phyloP scores from a whole-genome alignment of 2,113 vertebrate species.

The Oxygymnocypris stewartii region DNA sequence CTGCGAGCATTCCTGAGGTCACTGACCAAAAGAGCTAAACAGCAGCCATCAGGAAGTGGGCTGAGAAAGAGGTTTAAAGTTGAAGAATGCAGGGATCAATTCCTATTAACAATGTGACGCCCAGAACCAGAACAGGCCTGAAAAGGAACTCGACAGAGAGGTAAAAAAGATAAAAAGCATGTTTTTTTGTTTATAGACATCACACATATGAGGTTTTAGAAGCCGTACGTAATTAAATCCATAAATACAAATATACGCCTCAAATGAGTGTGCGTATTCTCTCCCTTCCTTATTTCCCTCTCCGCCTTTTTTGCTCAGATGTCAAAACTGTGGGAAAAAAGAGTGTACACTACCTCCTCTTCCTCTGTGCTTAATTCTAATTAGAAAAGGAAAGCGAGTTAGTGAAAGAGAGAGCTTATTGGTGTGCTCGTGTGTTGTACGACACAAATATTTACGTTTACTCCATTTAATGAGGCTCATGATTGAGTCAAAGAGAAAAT shows the following conservation, averaged over 20 bases:
- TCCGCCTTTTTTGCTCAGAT: background rate
- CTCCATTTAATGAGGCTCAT: conserved; percentile 37
- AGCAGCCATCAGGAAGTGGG: conserved; percentile 81
- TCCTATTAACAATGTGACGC: conserved; percentile 71
- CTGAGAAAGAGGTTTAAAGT: conserved; percentile 81
- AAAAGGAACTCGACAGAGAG: conserved; percentile 53
- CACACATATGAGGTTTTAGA: conserved; percentile 27
- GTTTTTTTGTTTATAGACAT: background rate
- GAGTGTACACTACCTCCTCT: conserved; percentile 49
- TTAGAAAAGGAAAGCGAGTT: conserved; percentile 60
- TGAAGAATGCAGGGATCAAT: conserved; percentile 74
- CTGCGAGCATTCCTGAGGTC: conserved; percentile 52
- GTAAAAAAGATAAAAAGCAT: conserved; percentile 25
- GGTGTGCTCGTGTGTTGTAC: background rate
- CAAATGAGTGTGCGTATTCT: conserved; percentile 18
- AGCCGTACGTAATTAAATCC: conserved; percentile 45
- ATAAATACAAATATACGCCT: conserved; percentile 45
- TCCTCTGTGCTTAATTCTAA: conserved; percentile 64
- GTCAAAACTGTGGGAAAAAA: conserved; percentile 17
- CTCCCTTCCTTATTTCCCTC: conserved; percentile 14
- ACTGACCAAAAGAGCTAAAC: conserved; percentile 49
- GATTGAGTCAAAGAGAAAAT: conserved; percentile 49
- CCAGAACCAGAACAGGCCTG: conserved; percentile 65
- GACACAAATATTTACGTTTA: conserved; percentile 37
- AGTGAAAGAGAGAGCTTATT: conserved; percentile 30